phyloP scores from a whole-genome alignment of 2,113 vertebrate genomes.

The Coryphaenoides rupestris region DNA sequence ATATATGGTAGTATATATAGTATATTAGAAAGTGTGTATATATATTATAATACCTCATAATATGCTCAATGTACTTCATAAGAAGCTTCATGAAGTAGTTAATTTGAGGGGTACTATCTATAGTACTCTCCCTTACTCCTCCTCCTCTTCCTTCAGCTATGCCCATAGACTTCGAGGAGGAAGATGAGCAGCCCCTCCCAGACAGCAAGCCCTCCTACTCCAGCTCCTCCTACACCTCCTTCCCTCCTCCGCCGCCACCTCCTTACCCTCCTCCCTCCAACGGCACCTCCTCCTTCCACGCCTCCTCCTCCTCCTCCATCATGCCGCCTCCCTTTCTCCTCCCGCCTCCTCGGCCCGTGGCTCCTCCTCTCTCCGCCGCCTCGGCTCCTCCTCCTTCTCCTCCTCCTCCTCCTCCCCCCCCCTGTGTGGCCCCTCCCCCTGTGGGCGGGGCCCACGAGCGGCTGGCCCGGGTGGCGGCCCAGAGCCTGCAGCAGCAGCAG shows the following conservation, averaged over 20 bases:
- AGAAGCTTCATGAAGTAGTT: too few relatives aligned
- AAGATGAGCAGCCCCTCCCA: neutral
- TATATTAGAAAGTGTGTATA: too few relatives aligned
- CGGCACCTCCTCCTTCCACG: neutral
- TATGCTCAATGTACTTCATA: too few relatives aligned
- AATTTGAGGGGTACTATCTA: too few relatives aligned
- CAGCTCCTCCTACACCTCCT: neutral
- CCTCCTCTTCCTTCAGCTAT: neutral
- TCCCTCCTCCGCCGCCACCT: neutral
- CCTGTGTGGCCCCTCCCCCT: conserved; percentile 10
- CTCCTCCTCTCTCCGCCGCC: neutral
- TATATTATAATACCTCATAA: too few relatives aligned
- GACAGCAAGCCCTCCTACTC: neutral
- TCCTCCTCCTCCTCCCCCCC: conserved; percentile 36
- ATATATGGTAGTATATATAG: too few relatives aligned
- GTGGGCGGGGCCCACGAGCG: conserved; percentile 18
- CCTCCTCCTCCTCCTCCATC: conserved; percentile 5
- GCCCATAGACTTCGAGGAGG: neutral
- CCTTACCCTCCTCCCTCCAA: neutral
- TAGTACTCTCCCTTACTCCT: neutral
- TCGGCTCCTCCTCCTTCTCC: neutral
- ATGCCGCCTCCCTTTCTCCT: neutral
- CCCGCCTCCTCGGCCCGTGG: neutral
- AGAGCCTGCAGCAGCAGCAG: conserved; percentile 72
- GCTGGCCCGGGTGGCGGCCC: conserved; percentile 55